Base-by-base conservation (phyloP, 1,140 invertebrate genomes). In the Pseudomyrmex flavicornis region DNA sequence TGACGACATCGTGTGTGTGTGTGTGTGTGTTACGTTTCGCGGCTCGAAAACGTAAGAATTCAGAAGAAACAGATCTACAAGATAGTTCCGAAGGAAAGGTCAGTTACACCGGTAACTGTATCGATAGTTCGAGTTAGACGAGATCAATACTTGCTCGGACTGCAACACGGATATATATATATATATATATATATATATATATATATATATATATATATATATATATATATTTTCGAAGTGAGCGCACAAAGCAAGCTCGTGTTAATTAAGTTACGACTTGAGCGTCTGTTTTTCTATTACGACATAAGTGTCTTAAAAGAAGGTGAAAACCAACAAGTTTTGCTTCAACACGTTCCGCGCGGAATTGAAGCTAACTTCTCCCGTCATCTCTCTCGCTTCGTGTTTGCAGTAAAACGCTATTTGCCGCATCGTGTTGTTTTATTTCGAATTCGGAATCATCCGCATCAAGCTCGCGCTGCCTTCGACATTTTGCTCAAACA, bases 401-500 rank as follows among this genome's bases (percentile, higher is more conserved):
- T 48, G 35, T 35, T 35, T 10, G 12, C 44, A 65, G 17, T 20
- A 5, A 13, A 56, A 12, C 13, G 7, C n/a, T 52, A 66, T 76
- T 44, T 54, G 12, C 61, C 50, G 17, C 17, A 44, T 35, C 73
- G 7, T 13, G 12, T 61, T 15, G 9, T 68, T 66, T 20, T 66
- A 75, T 35, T 1, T 2, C 22, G 46, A 65, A 76, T 52, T 54
- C 17, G 35, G 35, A 7, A 56, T 77, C 52, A 44, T 54, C 17
- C 17, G n/a, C 54, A 52, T 35, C 26, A 44, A 66, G 74, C 15
- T 46, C 20, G 12, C n/a, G 15, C 17, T 20, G n/a, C 2, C 13
- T 52, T 52, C 62, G 26, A 68, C 13, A 68, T 52, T 76, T 76
- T 66, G n/a, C 1, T 3, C 13, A 69, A 22, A 79, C 26, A 22